phyloP scores from a whole-genome alignment of 1,140 invertebrate genomes.

The Rhopalosiphum maidis region DNA sequence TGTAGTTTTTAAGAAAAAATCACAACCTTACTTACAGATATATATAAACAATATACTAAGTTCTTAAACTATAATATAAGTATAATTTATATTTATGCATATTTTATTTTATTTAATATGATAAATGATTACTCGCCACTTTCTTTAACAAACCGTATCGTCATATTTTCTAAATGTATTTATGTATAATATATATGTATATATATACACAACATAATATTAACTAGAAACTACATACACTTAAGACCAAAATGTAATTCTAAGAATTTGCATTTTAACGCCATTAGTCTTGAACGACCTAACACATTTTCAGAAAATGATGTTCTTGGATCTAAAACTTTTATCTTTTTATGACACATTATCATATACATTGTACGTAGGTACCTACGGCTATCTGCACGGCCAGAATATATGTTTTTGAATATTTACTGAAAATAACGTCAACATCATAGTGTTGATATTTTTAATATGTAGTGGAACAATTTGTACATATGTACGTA shows the following conservation, averaged over 20 bases:
- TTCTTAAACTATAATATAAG: not conserved
- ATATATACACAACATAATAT: not conserved
- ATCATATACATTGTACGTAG: not conserved
- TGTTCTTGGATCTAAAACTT: not conserved
- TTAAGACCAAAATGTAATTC: slow-evolving; percentile 25
- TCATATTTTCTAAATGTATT: not conserved
- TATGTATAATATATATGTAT: not conserved
- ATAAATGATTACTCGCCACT: not conserved
- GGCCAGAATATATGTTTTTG: not conserved
- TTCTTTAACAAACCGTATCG: slow-evolving; percentile 18
- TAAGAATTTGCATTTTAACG: slow-evolving; percentile 29
- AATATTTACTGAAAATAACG: not conserved
- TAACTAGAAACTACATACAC: not conserved
- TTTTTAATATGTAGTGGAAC: not conserved
- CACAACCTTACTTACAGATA: too few species aligned
- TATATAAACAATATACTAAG: not conserved
- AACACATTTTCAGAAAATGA: slow-evolving; percentile 13
- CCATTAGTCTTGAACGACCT: slow-evolving; percentile 20
- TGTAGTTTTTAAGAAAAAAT: not conserved
- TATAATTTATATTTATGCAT: not conserved
- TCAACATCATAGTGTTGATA: not conserved
- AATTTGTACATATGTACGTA: not conserved
- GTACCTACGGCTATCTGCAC: not conserved
- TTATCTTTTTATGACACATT: not conserved
- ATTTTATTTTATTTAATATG: not conserved